Conservation (phyloP, 2,888 invertebrate genomes). For the Cryptocheilus praepositus region DNA sequence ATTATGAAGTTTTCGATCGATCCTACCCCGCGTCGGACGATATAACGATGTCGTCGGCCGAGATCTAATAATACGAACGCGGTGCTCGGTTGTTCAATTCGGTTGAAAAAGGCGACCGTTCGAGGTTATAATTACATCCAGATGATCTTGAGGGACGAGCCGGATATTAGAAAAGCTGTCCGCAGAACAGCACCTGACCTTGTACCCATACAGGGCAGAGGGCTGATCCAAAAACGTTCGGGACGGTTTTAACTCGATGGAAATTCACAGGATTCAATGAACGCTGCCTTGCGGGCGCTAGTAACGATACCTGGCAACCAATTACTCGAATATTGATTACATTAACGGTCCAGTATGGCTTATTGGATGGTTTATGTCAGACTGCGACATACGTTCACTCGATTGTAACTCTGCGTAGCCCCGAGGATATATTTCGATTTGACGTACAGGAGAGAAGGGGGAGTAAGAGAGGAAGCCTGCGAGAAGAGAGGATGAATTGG, state of each 20-base stretch:
- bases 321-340: constrained; percentile 32
- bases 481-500: no score
- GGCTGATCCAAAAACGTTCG: no score
- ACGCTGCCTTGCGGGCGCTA: constrained; percentile 1
- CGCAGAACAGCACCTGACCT: no score
- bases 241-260: neutral
- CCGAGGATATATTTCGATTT: no score
- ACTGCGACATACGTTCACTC: neutral
- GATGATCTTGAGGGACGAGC: neutral
- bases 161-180: neutral
- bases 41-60: constrained; percentile 3
- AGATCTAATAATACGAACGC: no score
- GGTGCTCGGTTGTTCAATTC: no score
- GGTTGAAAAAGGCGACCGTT: no score
- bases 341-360: constrained; percentile 6
- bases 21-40: neutral
- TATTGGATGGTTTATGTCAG: constrained; percentile 13
- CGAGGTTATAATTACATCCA: no score
- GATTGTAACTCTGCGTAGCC: constrained; percentile 6
- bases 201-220: no score
- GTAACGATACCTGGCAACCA: constrained; percentile 22
- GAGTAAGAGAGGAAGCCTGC: no score
- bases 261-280: constrained; percentile 9
- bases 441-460: no score
- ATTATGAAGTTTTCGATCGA: constrained; percentile 9